Base-by-base conservation (phyloP, 2,797 vertebrate species). In the Tenualosa ilisha region DNA sequence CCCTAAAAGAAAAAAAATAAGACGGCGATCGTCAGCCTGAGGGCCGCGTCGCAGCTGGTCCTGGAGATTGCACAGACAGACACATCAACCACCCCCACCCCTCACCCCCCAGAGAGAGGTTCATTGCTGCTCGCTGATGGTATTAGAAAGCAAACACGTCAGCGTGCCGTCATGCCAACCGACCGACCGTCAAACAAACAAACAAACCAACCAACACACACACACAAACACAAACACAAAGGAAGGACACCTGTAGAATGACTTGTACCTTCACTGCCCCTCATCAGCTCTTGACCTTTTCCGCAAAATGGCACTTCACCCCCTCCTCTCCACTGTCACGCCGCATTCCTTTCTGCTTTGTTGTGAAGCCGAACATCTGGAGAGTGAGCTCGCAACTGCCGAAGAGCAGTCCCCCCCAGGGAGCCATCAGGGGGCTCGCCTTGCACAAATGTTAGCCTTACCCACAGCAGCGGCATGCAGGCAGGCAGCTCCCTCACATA, bases 401-500 rank as follows among this genome's bases (percentile, higher is more conserved):
- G 40, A 79, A 5, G 17, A 79, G 15, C 5, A 12, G 72, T 22
- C 37, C 72, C 37, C 72, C 72, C 72, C 37, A 8, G 72, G 72
- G 72, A 79, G 17, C 40, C 72, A 43, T 79, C 72, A 79, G 17
- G 40, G 17, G 20, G 15, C 17, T 79, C 37, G 17, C 7, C 17
- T 79, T 79, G 72, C 72, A 79, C 72, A 79, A 79, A 79, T 20
- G 72, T 79, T 79, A 75, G 72, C 72, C 72, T 79, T 79, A 79
- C 37, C 72, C 6, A 51, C 24, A 31, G 37, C 31, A 7, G n/a
- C 2, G 61, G 5, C 15, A 20, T 17, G 54, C 17, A 56, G 53
- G 17, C 53, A 54, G 13, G 65, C 15, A 7, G 72, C 40, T 79
- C 37, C 15, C 37, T 12, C 12, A 15, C 7, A 15, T 26, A 17